Conservation (phyloP, 2,888 invertebrate genomes). For the Microplitis deprimator region DNA sequence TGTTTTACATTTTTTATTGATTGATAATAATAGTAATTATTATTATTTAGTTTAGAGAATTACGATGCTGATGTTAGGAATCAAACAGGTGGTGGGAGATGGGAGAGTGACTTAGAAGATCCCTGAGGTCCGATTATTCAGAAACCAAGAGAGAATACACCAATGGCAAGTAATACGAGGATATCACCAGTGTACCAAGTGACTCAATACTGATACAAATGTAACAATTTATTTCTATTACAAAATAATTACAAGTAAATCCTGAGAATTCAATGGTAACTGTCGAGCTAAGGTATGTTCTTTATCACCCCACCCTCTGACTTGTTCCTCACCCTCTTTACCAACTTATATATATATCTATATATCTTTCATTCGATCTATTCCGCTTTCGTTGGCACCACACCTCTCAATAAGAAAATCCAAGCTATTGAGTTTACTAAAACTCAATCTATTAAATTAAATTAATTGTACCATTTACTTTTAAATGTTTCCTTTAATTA, state of each 20-base stretch:
- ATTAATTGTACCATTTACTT: conserved; percentile 13
- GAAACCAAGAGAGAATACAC: conserved; percentile 1
- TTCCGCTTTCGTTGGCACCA: conserved; percentile 5
- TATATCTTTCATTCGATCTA: neutral
- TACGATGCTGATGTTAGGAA: conserved; percentile 45
- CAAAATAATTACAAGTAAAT: conserved; percentile 59
- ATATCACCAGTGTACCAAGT: conserved; percentile 37
- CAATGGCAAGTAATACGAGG: too few species aligned
- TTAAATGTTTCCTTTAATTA: neutral
- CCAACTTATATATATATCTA: neutral
- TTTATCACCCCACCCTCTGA: conserved; percentile 9
- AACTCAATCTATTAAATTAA: conserved; percentile 6
- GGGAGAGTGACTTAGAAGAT: conserved; percentile 23
- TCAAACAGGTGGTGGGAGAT: conserved; percentile 61
- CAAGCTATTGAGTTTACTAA: neutral
- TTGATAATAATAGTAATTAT: too few species aligned
- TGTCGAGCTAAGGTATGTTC: conserved; percentile 33
- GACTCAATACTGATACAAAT: conserved; percentile 56
- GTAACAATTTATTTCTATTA: conserved; percentile 67
- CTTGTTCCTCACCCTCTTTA: conserved; percentile 39
- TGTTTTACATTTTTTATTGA: neutral
- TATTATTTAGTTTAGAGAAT: neutral
- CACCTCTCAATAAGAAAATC: neutral
- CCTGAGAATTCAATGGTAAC: conserved; percentile 41
- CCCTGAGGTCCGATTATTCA: conserved; percentile 7